Base-by-base conservation (phyloP, 2,113 vertebrate species). In the Lutjanus erythropterus region DNA sequence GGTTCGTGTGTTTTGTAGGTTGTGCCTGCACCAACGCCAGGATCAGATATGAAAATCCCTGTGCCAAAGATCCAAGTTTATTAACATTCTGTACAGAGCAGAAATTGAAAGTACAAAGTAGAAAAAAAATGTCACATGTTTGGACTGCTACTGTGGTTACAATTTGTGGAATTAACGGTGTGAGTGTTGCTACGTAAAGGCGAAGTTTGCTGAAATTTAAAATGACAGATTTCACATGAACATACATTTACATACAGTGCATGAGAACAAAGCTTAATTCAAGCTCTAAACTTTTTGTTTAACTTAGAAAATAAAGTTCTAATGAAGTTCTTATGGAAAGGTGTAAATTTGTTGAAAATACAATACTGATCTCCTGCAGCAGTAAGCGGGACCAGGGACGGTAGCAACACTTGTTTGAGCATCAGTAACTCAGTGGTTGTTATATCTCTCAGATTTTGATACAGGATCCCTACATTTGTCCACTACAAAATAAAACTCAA, bases 1-100 rank as follows among this genome's bases (percentile, higher is more conserved):
- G 84, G 89, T 64, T 75, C 80, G 9, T 61, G 81, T 29, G 59
- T 76, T 81, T 72, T 46, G 58, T 55, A 71, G 74, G 64, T 71
- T 86, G 16, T 47, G 12, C 52, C 84, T 84, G 75, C 81, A 81
- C 89, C 81, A 72, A 85, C 5, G 2, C 21, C 39, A 80, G 81
- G 76, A 90, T 88, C 83, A 71, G 88, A 89, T 89, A 66, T 42
- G 59, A 67, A 72, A 68, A 50, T 61, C 52, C 27, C 25, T 42
- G 9, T 46, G 50, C 77, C 50, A 55, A 71, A 77, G 35, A 73
- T 65, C 69, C 56, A 49, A 47, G 31, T 74, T 70, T 81, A 18
- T 58, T 35, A 44, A 39, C 14, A 35, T 41, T 79, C n/a, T 37
- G 0, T 59, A 4, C 35, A 27, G 39, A 31, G 52, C 19, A 42